Base-by-base conservation (phyloP, 1,140 invertebrate species). In the Zaprionus nigranus region DNA sequence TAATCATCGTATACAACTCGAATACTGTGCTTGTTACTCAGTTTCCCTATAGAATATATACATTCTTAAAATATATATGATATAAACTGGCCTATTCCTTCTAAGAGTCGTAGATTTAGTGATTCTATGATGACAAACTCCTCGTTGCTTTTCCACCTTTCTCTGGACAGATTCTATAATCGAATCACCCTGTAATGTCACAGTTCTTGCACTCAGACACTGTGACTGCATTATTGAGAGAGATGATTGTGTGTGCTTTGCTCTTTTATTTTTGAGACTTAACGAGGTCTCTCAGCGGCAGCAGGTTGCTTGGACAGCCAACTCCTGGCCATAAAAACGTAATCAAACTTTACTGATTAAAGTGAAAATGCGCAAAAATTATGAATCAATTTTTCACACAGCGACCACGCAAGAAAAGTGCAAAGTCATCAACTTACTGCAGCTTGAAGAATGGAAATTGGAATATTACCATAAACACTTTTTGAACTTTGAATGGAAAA, bases 291-390 rank as follows among this genome's bases (percentile, higher is more conserved):
- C n/a, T 46, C 40, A 2, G 15, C 34, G 24, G 26, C 26, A 7
- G 30, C 30, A 30, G 30, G 9, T 34, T 34, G 30, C 30, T 3
- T 34, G 28, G 28, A 30, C 28, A 30, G 2, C 28, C 7, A 9
- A 30, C 28, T 30, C 9, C 9, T 30, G 30, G 66, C 61, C 49
- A 40, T 58, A 66, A 57, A 79, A 74, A 70, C 56, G 72, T 67
- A 77, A 79, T 87, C 65, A 82, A 82, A 86, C 58, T 78, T 84
- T 75, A 59, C 61, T 71, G 78, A 81, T 83, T 88, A 84, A 63
- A 81, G 69, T 68, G 54, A 78, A 87, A 88, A 75, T 83, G 69
- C 20, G 53, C 9, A 26, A 69, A 83, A 87, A 84, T 88, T 83
- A 87, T 87, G 84, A 87, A 87, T 88, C 81, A 83, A 84, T 88